phyloP scores from a whole-genome alignment of 2,888 invertebrate genomes.

The Glyphotaelius pellucidus region DNA sequence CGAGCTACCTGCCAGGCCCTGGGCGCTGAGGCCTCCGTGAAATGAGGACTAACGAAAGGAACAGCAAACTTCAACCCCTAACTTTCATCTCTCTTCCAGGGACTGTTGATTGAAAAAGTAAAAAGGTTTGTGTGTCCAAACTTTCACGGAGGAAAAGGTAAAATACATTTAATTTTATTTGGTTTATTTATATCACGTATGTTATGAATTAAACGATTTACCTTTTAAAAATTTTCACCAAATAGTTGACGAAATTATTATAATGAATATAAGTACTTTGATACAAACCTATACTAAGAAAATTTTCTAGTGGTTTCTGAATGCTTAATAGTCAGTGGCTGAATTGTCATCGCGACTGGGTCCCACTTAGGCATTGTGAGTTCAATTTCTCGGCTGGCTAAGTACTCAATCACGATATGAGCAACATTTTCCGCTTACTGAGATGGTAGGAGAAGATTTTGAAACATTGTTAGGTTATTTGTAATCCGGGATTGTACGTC shows the following conservation, averaged over 20 bases:
- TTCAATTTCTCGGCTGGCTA: too few species aligned
- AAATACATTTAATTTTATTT: neutral
- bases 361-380: too few species aligned
- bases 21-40: too few species aligned
- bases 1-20: neutral
- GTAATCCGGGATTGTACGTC: too few species aligned
- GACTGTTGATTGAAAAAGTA: neutral
- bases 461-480: too few species aligned
- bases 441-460: too few species aligned
- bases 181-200: neutral
- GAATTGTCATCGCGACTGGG: too few species aligned
- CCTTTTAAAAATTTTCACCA: neutral
- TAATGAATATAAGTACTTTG: neutral
- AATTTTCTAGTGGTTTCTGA: neutral
- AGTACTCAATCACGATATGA: too few species aligned
- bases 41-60: neutral
- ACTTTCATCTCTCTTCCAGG: neutral
- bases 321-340: neutral
- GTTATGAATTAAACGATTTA: neutral
- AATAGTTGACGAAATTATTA: neutral
- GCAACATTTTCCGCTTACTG: too few species aligned
- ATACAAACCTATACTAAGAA: neutral
- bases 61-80: neutral
- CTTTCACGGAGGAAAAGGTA: neutral
- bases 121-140: neutral